Evolutionary conservation across 1,140 invertebrate genomes (phyloP), one percentile per base, ranked within the genome.

Genomic region (Eubasilissa regina): DNA sequence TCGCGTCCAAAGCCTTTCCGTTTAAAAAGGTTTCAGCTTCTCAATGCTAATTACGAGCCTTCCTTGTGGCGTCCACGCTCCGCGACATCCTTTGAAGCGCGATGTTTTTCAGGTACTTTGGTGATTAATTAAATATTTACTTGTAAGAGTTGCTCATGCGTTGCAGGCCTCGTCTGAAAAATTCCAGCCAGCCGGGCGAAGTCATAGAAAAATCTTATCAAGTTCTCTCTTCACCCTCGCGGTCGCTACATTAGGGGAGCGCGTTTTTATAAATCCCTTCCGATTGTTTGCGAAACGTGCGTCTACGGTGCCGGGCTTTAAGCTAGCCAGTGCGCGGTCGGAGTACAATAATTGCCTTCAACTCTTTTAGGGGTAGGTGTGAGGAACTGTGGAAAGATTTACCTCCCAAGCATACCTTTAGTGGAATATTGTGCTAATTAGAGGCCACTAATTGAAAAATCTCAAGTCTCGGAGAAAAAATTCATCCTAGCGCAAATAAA

Each of bases 111-210:
- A 77, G 60, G 77, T 82, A 60, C 78, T 79, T 77, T 82, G 78
- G 76, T 60, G 68, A 82, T 82, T 82, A 82, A 82, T 82, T 82
- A 82, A 82, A 82, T 77, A 82, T 82, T 82, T 77, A 56, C 70
- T 60, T 62, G 48, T 53, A 72, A 68, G 64, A 51, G 77, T 58
- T 47, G 11, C 56, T 72, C 68, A 53, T 53, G 68, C 68, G 68
- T 66, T 66, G 13, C 35, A 25, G 21, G n/a, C n/a, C n/a, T n/a
- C n/a, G 58, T 62, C 21, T 35, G 11, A 7, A 25, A 62, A 19
- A 3, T 62, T 62, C 58, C 21, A 62, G 17, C 58, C 19, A 62
- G 25, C 21, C 25, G 13, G 13, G 25, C 15, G 17, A 62, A 15
- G 17, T 62, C 58, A 35, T 21, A 6, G 25, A 62, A 62, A 62